A percentile compares a stretch with the other conserved stretches of the same genome.
Conservation (phyloP, 2,113 vertebrate species). For the Pseudorasbora parva region DNA sequence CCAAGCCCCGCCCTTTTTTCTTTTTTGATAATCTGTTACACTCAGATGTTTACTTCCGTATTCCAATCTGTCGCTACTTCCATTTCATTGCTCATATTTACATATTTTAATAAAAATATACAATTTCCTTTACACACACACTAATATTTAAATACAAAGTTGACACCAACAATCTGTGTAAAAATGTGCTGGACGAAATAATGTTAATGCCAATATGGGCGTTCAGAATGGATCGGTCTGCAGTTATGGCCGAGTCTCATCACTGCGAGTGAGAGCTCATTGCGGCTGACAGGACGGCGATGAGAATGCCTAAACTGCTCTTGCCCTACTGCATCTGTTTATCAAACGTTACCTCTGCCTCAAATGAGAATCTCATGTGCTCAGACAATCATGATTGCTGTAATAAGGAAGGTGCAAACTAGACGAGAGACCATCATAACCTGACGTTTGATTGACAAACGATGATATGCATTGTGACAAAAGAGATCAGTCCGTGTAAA, state of each 20-base stretch:
- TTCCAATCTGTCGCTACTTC: neutral
- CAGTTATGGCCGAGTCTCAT: slow-evolving; percentile 9
- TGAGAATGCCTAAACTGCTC: slow-evolving; percentile 39
- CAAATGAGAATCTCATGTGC: slow-evolving; percentile 44
- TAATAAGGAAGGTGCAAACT: slow-evolving; percentile 49
- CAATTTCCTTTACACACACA: neutral
- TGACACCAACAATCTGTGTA: neutral
- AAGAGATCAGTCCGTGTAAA: neutral
- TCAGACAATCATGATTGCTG: slow-evolving; percentile 48
- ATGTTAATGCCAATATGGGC: slow-evolving; percentile 18
- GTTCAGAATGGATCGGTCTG: slow-evolving; percentile 9
- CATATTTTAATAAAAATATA: neutral
- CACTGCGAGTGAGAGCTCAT: slow-evolving; percentile 38
- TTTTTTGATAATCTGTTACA: neutral
- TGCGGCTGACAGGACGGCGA: slow-evolving; percentile 52
- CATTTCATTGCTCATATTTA: neutral
- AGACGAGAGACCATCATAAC: slow-evolving; percentile 40
- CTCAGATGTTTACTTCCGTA: neutral
- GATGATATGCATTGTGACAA: slow-evolving; percentile 62
- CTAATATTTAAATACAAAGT: neutral
- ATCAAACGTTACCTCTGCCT: slow-evolving; percentile 56
- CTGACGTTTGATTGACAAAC: slow-evolving; percentile 59
- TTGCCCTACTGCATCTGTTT: slow-evolving; percentile 37
- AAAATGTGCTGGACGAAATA: neutral
- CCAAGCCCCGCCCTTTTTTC: neutral